Evolutionary conservation across 2,888 invertebrate genomes (phyloP), one percentile per base, ranked within the genome.

Genomic region (Siphlonurus alternatus): DNA sequence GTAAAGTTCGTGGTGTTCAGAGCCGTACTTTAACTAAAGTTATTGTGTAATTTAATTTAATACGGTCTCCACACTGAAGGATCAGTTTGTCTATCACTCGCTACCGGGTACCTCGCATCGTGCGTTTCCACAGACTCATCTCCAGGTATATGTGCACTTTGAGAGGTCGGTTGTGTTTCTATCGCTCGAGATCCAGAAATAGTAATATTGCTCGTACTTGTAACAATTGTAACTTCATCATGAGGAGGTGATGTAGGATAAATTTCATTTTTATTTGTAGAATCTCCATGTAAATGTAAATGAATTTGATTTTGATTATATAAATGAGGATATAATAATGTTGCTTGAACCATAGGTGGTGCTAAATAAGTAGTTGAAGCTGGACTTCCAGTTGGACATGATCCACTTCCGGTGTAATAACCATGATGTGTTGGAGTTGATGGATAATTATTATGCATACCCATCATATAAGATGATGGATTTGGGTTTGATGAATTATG

Each of bases 301-400:
- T 91, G 90, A 66, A 90, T 89, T 78, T 90, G 89, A 74, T 89
- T 90, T 75, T 90, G 89, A 73, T 90, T 90, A 63, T 89, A 88
- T 0, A 89, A 77, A 71, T 88, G 88, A 0, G 89, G 89, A 71
- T 83, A 84, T 0, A 89, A 80, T 22, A 90, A 84, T n/a, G 66
- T 62, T 1, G 64, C 19, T 59, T 66, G 65, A 5, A 64, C 61
- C 59, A 64, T 53, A n/a, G 65, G 53, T 19, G 63, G 25, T 5
- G 38, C 38, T 25, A 63, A 23, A 20, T 38, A 53, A 22, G 22
- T 59, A 10, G 56, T 59, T 1, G 59, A 20, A 5, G 65, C 51
- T 2, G 65, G 61, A 3, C 61, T 62, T 1, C 62, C 53, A 23
- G 25, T 1, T 7, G 63, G 25, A 20, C 25, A 23, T 15, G 63